These are phyloP conservation scores for Caloenas nicobarica DNA, from an alignment of 2,113 vertebrate genomes.

Conservation along the genomic window DNA sequence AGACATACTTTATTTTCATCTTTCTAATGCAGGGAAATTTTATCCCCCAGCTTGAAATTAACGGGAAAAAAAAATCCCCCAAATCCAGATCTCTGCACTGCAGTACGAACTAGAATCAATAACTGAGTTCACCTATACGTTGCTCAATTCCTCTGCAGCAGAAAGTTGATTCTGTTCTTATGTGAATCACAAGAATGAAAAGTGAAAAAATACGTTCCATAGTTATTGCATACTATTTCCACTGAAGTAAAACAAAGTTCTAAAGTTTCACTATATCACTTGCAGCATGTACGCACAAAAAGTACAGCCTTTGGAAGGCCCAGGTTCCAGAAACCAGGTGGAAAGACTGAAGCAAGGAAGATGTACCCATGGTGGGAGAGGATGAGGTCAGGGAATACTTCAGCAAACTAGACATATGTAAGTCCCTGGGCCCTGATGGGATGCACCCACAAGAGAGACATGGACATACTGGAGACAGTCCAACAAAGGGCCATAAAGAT, in stretches of 20 bases:
- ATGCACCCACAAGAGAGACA: background rate
- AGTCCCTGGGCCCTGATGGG: background rate
- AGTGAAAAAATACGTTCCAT: fast-evolving
- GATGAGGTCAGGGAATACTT: background rate
- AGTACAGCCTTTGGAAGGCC: background rate
- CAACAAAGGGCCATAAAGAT: background rate
- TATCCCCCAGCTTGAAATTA: background rate
- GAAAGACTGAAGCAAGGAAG: background rate
- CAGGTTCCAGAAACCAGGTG: background rate
- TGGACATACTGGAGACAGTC: background rate
- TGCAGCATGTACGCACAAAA: background rate
- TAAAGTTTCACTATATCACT: background rate
- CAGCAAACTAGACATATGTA: background rate
- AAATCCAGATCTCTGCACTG: background rate
- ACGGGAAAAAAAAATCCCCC: too few relatives aligned
- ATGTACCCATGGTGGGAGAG: background rate
- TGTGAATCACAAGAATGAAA: background rate
- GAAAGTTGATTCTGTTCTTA: background rate
- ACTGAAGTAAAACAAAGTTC: background rate
- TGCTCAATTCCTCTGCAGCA: background rate
- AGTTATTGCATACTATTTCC: background rate
- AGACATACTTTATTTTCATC: background rate
- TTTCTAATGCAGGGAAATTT: background rate
- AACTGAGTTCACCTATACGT: background rate
- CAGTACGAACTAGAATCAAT: background rate